Base-by-base conservation (phyloP, 2,113 vertebrate genomes). In the Tachysurus vachellii region DNA sequence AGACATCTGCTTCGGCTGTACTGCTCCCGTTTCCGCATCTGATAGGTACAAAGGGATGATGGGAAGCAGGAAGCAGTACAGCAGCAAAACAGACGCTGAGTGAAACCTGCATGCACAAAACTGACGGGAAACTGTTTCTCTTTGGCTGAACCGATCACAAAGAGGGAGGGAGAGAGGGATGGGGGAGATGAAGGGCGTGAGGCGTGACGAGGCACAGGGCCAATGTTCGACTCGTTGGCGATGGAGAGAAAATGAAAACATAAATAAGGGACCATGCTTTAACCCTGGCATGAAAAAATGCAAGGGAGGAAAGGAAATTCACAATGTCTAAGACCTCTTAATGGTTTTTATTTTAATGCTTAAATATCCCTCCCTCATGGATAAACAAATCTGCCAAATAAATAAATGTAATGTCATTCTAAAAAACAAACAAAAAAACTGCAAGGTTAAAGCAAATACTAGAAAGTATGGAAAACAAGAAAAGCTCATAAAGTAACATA, bases 91-190 rank as follows among this genome's bases (percentile, higher is more conserved):
- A 88, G 86, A 85, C 92, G 89, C 89, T 86, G 91, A 59, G 82
- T 44, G 53, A 90, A 94, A 95, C 97, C 97, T 97, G 97, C 96
- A 95, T 96, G 97, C 97, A 97, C 97, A 98, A 97, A 98, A 98
- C 97, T 98, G 97, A 98, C 97, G 97, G 97, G 97, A 97, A 97
- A 97, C 97, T 92, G 96, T 89, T 84, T 96, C 96, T 96, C 93
- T 59, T 93, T 95, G 96, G 96, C 96, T 96, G 96, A 95, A 93
- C 96, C 96, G 94, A 97, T 96, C 97, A 66, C 96, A 95, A 96
- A 91, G 94, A 90, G 95, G 94, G 96, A 96, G 96, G 90, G 80
- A 95, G 95, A 93, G 92, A 89, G 89, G 91, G 86, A 93, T 92
- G 95, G 79, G 79, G 70, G 94, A 92, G 95, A 94, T 94, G 95